Evolutionary conservation across 2,888 invertebrate species (phyloP).

Genomic region (Pelosia muscerda): DNA sequence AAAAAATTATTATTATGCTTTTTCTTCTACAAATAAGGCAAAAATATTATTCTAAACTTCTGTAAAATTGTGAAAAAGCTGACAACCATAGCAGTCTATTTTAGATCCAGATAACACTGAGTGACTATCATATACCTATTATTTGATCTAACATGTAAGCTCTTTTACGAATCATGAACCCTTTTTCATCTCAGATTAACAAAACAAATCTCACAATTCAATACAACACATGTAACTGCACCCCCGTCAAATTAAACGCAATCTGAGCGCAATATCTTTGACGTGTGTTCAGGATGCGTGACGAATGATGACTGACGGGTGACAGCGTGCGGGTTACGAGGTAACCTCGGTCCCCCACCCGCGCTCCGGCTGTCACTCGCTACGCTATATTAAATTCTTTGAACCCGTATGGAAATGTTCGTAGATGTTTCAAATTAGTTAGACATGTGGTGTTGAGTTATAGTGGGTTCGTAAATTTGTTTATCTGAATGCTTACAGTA

Average conservation of each 20-base stretch:
- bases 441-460: slow-evolving; percentile 14
- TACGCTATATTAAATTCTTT: slow-evolving; percentile 68
- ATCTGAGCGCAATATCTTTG: slow-evolving; percentile 68
- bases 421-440: slow-evolving; percentile 44
- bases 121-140: neutral
- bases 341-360: slow-evolving; percentile 57
- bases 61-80: too few species aligned
- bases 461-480: neutral
- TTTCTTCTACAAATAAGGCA: too few species aligned
- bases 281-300: slow-evolving; percentile 71
- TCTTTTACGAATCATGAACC: neutral
- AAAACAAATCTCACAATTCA: slow-evolving; percentile 52
- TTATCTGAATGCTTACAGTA: neutral
- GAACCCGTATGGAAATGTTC: slow-evolving; percentile 51
- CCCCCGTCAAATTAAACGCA: slow-evolving; percentile 64
- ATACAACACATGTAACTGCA: slow-evolving; percentile 55
- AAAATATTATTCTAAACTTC: too few species aligned
- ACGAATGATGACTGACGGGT: slow-evolving; percentile 80
- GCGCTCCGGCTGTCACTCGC: slow-evolving; percentile 49
- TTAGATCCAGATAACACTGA: neutral
- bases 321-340: slow-evolving; percentile 60
- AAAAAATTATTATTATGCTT: too few species aligned
- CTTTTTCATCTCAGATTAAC: slow-evolving; percentile 34
- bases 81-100: neutral
- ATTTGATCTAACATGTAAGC: neutral